These are phyloP conservation scores for Drosophila bocqueti DNA, from an alignment of 1,140 invertebrate species.

Conservation along the genomic window DNA sequence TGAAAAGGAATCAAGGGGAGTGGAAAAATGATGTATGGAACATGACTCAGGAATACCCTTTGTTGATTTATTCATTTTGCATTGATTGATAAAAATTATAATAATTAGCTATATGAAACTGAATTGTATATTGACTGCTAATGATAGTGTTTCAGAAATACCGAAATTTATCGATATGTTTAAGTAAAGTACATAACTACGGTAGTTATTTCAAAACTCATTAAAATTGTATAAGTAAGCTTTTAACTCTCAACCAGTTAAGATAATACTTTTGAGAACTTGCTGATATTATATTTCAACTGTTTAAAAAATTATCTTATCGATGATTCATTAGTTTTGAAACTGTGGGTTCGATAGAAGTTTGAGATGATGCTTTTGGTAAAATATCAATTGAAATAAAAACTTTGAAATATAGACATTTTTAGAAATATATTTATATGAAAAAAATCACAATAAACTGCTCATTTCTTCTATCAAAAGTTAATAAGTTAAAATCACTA, in stretches of 20 bases:
- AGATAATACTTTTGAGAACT: not conserved
- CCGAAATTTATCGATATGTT: not conserved
- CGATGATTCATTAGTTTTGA: not conserved
- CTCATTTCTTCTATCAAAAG: too few relatives aligned
- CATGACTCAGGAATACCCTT: not conserved
- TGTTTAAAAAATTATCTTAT: not conserved
- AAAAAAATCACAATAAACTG: too few relatives aligned
- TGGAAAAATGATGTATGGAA: not conserved
- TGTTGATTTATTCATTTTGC: not conserved
- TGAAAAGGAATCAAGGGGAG: constrained; percentile 28
- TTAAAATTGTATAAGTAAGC: not conserved
- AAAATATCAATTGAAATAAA: too few relatives aligned
- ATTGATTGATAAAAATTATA: not conserved
- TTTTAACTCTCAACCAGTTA: not conserved
- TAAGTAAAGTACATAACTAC: not conserved
- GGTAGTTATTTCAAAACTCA: too few relatives aligned
- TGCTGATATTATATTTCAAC: too few relatives aligned
- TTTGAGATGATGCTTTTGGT: too few relatives aligned
- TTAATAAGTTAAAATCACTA: too few relatives aligned
- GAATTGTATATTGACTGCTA: not conserved
- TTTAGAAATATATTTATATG: too few relatives aligned
- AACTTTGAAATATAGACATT: too few relatives aligned
- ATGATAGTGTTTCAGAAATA: not conserved
- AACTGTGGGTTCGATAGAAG: too few relatives aligned
- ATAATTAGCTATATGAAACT: not conserved